These are phyloP conservation scores for Zosterops japonicus DNA, from an alignment of 2,113 vertebrate species.

Conservation along the genomic window DNA sequence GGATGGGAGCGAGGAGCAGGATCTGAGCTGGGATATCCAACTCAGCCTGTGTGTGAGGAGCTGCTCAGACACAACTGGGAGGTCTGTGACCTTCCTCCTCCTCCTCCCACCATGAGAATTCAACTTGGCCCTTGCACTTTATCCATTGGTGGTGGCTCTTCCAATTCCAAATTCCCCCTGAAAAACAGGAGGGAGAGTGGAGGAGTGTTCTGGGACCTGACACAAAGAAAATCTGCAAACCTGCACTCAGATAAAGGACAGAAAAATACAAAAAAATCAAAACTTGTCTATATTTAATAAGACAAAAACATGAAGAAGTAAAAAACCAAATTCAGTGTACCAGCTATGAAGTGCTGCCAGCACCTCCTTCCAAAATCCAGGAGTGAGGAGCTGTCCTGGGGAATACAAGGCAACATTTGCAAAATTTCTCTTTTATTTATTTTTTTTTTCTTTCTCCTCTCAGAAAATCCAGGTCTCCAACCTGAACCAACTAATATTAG, in stretches of 20 bases:
- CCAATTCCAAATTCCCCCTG: neutral
- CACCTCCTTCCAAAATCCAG: neutral
- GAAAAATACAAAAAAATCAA: neutral
- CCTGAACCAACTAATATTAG: slow-evolving; percentile 64
- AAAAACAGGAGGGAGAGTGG: neutral
- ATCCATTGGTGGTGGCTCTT: neutral
- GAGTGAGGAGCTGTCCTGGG: neutral
- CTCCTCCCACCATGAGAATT: neutral
- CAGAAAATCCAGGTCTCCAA: slow-evolving; percentile 48
- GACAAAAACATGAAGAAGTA: neutral
- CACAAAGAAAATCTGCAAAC: neutral
- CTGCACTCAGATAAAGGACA: neutral
- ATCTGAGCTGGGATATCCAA: neutral
- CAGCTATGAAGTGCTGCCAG: neutral
- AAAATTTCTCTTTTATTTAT: neutral
- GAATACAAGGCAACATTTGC: neutral
- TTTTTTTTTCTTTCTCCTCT: neutral
- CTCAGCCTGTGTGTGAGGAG: neutral
- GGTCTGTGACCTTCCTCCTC: neutral
- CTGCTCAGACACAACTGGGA: neutral
- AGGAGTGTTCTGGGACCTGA: neutral
- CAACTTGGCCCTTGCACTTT: neutral
- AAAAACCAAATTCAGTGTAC: fast-evolving
- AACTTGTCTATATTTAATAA: neutral
- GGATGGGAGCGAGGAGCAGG: neutral